Percentiles rank a stretch among this genome's conserved stretches.
Evolutionary conservation across 2,888 invertebrate genomes (phyloP).

Genomic region (Athetis lepigone): DNA sequence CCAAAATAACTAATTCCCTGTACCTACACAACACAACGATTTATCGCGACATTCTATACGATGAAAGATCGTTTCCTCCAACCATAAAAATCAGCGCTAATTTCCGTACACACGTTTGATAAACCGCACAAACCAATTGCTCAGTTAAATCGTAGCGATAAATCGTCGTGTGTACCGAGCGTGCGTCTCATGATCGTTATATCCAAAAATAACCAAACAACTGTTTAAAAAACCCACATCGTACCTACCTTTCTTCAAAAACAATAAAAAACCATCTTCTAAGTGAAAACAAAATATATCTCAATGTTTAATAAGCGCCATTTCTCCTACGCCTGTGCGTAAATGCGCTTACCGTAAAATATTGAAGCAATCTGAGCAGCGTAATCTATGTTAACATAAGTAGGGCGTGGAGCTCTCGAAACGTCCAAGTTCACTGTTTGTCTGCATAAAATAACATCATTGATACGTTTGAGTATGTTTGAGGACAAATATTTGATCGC

Average conservation of each 20-base stretch:
- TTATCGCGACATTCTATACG: too few species aligned
- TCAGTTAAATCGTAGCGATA: too few species aligned
- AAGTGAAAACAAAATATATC: constrained; percentile 34
- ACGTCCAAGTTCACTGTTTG: constrained; percentile 49
- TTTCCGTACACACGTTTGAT: too few species aligned
- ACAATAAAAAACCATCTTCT: constrained; percentile 3
- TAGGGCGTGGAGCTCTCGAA: constrained; percentile 67
- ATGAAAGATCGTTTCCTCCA: too few species aligned
- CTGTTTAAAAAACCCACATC: too few species aligned
- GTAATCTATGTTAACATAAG: constrained; percentile 51
- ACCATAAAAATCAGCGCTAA: too few species aligned
- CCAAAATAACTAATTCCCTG: too few species aligned
- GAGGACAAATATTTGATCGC: constrained; percentile 8
- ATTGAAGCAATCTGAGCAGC: constrained; percentile 46
- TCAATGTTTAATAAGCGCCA: constrained; percentile 34
- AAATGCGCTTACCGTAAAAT: constrained; percentile 50
- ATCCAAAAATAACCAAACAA: constrained; percentile 2
- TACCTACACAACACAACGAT: too few species aligned
- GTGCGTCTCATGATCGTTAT: too few species aligned
- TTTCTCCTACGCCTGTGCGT: constrained; percentile 41
- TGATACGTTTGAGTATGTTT: constrained; percentile 17
- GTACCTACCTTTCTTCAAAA: not conserved
- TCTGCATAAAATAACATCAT: constrained; percentile 35
- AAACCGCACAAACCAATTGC: too few species aligned
- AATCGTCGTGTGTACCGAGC: too few species aligned